Evolutionary conservation across 1,140 invertebrate species (phyloP), one percentile per base, ranked within the genome.

Genomic region (Bicyclus anynana): DNA sequence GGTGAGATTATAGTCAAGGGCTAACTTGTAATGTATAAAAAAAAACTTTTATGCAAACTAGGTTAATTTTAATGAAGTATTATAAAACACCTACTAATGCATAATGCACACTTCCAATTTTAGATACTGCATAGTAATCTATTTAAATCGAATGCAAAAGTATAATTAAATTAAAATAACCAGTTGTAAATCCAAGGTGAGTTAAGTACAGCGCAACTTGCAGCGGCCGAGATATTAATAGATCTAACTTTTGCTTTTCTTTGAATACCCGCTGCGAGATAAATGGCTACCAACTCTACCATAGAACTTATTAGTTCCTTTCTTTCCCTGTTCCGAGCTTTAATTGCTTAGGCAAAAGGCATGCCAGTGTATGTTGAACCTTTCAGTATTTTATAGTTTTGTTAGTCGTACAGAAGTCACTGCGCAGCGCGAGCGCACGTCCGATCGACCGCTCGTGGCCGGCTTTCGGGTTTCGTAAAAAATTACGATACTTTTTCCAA

Each of bases 361-460:
- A 16, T 49, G 16, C 40, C 13, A 5, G 14, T 20, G 13, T 20
- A 20, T 20, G 40, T 44, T 44, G 20, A 18, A 49, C 26, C 58
- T 60, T 60, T 60, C 58, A 53, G 61, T 59, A 50, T 61, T 63
- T 57, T 53, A 54, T 63, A 47, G 60, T 60, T 66, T 69, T 66
- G 66, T 62, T 67, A 78, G 77, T 80, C 66, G 63, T 57, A 61
- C 60, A 53, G 62, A 61, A 69, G 66, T 62, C 62, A 51, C 61
- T 37, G 52, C n/a, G 60, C 64, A 38, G 70, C 65, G 75, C 59
- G 42, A 33, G 59, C 75, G 72, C 67, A 70, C 60, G 67, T 58
- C 40, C 47, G 51, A 5, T 16, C 42, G 37, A 23, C 20, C 46
- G 16, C 13, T 44, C 18, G 59, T 38, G 59, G 46, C 26, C 51